Base-by-base conservation (phyloP, 2,113 vertebrate genomes). In the Etia nguti region DNA sequence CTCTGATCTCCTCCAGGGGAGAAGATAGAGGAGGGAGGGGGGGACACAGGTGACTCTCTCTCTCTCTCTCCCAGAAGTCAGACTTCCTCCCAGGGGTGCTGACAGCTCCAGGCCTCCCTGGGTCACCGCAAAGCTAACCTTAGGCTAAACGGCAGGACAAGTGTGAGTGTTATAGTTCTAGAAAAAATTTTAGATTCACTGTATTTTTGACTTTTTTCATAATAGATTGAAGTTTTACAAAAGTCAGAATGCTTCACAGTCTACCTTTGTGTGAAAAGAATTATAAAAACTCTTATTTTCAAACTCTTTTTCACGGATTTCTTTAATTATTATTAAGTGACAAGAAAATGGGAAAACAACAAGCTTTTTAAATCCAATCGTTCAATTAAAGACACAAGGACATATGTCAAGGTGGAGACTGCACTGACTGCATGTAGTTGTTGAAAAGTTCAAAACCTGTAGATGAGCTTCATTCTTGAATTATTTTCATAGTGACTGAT, bases 61-160 rank as follows among this genome's bases (percentile, higher is more conserved):
- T 34, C 34, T 9, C 56, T 87, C 57, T 87, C 88, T 60, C 86
- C 80, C 89, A 89, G 82, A 80, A 85, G 83, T 82, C 87, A 85
- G 85, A 84, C 88, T 79, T 90, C 86, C 84, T 90, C 90, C 88
- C 89, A 29, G 88, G 92, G 93, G 92, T 50, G 93, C 89, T 93
- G 94, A 95, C 93, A 95, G 93, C 90, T 93, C 86, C 34, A 65
- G 75, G 81, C 86, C 90, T 87, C 82, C 83, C 79, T 31, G 79
- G 94, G 90, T 94, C 94, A 93, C 43, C 12, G 31, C 31, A 31
- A 68, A 92, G 86, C 84, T 90, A 79, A 91, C 93, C 86, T 91
- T 52, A 82, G 82, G 83, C 85, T 43, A 77, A 85, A 92, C 81
- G 60, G n/a, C 80, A 56, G 80, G 57, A 59, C 18, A 43, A 43